A percentile compares a stretch with the other conserved stretches of the same genome.
Conservation (phyloP, 2,888 invertebrate genomes). For the Eupithecia exiguata region DNA sequence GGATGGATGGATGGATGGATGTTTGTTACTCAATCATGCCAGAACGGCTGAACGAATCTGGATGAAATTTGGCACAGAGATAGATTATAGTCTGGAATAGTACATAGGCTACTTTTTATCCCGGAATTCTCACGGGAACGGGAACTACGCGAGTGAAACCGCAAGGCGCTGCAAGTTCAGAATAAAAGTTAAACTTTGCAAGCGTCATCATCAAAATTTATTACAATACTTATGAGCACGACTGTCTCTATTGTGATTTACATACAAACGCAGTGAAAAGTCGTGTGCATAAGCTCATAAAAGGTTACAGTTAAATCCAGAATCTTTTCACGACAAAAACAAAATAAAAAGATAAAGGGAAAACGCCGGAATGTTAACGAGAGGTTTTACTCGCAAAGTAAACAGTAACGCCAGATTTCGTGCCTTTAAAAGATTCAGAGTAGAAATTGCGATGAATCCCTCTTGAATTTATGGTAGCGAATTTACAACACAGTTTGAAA, state of each 20-base stretch:
- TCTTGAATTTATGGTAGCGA: slow-evolving; percentile 37
- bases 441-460: slow-evolving; percentile 39
- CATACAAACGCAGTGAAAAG: slow-evolving; percentile 4
- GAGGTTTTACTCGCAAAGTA: slow-evolving; percentile 44
- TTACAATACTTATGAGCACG: background rate
- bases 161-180: too few species aligned
- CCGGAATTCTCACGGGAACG: too few species aligned
- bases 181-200: too few species aligned
- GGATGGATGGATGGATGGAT: too few species aligned
- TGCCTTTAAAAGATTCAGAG: slow-evolving; percentile 40
- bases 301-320: background rate
- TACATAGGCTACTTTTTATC: too few species aligned
- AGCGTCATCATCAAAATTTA: too few species aligned
- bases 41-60: too few species aligned
- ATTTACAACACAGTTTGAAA: slow-evolving; percentile 13
- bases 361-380: slow-evolving; percentile 21
- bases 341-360: slow-evolving; percentile 1
- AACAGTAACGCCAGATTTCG: slow-evolving; percentile 41
- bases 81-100: too few species aligned
- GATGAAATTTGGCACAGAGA: too few species aligned
- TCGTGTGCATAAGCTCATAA: background rate
- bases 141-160: too few species aligned
- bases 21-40: too few species aligned
- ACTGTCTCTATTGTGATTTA: background rate
- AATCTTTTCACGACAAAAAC: background rate